Conservation (phyloP, 2,797 vertebrate genomes). For the Phoxinus dragarum region DNA sequence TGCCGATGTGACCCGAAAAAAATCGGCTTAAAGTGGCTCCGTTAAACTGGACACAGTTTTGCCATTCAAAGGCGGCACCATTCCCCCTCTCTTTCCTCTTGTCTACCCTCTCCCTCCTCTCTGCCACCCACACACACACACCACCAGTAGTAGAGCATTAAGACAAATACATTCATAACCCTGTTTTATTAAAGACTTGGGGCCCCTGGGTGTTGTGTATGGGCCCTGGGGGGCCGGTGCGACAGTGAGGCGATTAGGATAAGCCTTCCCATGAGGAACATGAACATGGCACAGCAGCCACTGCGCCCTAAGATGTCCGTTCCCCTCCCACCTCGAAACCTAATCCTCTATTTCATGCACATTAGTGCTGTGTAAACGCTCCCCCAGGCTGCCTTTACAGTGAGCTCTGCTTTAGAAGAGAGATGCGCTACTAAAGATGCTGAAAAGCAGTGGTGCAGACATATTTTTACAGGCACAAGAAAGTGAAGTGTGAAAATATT, state of each 20-base stretch:
- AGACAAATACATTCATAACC: constrained; percentile 85
- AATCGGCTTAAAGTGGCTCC: constrained; percentile 84
- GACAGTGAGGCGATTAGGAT: constrained; percentile 60
- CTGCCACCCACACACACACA: constrained; percentile 79
- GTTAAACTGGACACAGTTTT: constrained; percentile 83
- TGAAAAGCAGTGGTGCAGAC: constrained; percentile 49
- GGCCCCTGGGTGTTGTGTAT: constrained; percentile 63
- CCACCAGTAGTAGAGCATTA: constrained; percentile 77
- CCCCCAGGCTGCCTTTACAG: constrained; percentile 51
- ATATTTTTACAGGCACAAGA: constrained; percentile 51
- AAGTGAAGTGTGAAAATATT: neutral
- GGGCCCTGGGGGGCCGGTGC: constrained; percentile 59
- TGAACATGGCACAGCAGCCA: constrained; percentile 55
- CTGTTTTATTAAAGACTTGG: constrained; percentile 75
- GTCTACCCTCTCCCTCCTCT: constrained; percentile 59
- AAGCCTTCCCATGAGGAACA: constrained; percentile 62
- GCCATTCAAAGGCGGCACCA: constrained; percentile 69
- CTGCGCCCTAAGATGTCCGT: constrained; percentile 56
- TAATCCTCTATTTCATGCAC: constrained; percentile 66
- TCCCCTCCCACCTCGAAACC: constrained; percentile 54
- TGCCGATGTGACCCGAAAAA: constrained; percentile 85
- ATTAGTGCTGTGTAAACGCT: constrained; percentile 65
- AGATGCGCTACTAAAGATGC: constrained; percentile 59
- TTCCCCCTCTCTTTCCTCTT: constrained; percentile 39
- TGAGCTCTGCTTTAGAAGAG: constrained; percentile 22